Evolutionary conservation across 1,140 invertebrate genomes (phyloP).

Genomic region (Ostrea edulis): DNA sequence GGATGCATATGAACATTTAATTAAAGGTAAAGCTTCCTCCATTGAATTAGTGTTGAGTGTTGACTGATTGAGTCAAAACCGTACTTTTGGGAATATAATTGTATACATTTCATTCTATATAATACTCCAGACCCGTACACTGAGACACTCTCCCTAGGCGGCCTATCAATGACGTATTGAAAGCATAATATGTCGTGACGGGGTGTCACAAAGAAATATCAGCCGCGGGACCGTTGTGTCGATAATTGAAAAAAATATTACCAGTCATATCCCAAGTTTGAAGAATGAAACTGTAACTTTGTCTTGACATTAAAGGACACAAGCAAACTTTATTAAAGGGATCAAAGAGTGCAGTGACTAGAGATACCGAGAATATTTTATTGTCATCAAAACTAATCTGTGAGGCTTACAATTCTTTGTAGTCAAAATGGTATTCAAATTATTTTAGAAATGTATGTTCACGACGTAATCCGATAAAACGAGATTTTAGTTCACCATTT

Average conservation of each 20-base stretch:
- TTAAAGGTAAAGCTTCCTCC: no score
- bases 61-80: no score
- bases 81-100: no score
- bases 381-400: background rate
- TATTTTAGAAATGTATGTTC: background rate
- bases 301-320: background rate
- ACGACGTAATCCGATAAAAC: background rate
- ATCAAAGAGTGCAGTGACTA: background rate
- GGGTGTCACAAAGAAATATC: background rate
- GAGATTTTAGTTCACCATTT: no score
- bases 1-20: no score
- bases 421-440: background rate
- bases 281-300: background rate
- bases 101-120: no score
- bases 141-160: background rate
- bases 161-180: background rate
- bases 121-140: background rate
- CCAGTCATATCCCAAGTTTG: background rate
- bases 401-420: background rate
- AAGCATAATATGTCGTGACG: background rate
- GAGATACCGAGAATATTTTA: background rate
- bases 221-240: background rate
- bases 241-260: conserved; percentile 11
- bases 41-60: no score
- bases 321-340: background rate